phyloP scores from a whole-genome alignment of 1,140 invertebrate species.

The Heterodera schachtii region DNA sequence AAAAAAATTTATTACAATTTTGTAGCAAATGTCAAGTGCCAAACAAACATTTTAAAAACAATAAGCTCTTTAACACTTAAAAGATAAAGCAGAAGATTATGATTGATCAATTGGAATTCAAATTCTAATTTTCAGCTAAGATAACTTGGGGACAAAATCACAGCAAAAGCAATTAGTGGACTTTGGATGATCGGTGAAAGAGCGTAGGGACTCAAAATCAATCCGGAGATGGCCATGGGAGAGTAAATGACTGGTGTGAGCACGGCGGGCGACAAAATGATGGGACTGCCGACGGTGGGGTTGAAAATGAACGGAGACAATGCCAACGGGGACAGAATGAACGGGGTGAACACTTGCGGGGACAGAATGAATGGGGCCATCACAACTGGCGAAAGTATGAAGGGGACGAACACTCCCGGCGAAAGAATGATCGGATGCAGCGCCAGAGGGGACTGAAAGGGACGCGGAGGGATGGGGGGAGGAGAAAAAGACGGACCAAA shows the following conservation, averaged over 20 bases:
- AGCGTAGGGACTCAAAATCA: slow-evolving; percentile 58
- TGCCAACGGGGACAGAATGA: slow-evolving; percentile 52
- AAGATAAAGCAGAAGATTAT: too few relatives aligned
- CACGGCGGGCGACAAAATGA: slow-evolving; percentile 52
- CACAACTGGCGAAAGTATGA: slow-evolving; percentile 47
- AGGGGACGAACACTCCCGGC: slow-evolving; percentile 40
- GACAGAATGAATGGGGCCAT: slow-evolving; percentile 53
- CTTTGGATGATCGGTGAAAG: slow-evolving; percentile 54
- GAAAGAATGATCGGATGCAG: slow-evolving; percentile 48
- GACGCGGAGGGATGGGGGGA: not conserved
- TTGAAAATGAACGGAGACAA: slow-evolving; percentile 51
- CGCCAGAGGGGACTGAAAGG: slow-evolving; percentile 42
- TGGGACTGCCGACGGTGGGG: slow-evolving; percentile 37
- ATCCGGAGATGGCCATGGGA: slow-evolving; percentile 47
- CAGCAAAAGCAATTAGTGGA: slow-evolving; percentile 47
- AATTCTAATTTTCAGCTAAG: slow-evolving; percentile 39
- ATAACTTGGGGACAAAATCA: slow-evolving; percentile 59
- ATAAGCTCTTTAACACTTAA: too few relatives aligned
- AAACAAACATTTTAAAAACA: too few relatives aligned
- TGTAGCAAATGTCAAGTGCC: too few relatives aligned
- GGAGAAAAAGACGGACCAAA: not conserved
- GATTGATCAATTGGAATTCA: too few relatives aligned
- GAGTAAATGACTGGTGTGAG: slow-evolving; percentile 54
- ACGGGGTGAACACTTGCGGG: slow-evolving; percentile 46
- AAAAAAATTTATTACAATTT: too few relatives aligned